Evolutionary conservation across 2,888 invertebrate genomes (phyloP).

Genomic region (Ichneumoninae sp.): DNA sequence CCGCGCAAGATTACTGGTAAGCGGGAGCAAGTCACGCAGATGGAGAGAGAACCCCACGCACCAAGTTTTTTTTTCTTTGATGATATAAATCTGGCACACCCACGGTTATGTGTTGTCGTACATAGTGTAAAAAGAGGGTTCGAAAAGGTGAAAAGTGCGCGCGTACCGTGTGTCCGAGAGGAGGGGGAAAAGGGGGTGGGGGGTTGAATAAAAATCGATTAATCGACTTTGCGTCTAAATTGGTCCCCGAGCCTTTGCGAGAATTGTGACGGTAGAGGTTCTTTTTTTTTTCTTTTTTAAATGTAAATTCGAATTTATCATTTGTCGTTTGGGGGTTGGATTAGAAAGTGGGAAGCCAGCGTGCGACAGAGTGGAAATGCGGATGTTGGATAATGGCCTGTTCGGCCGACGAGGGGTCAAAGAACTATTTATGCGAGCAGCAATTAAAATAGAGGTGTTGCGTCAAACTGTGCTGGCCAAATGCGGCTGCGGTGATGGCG

Average conservation of each 20-base stretch:
- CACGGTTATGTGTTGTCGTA: slow-evolving; percentile 26
- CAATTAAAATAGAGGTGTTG: slow-evolving; percentile 80
- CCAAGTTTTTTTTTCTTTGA: slow-evolving; percentile 33
- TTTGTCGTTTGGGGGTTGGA: slow-evolving; percentile 15
- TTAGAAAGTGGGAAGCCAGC: slow-evolving; percentile 57
- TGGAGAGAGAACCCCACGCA: slow-evolving; percentile 30
- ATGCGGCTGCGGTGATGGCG: slow-evolving; percentile 80
- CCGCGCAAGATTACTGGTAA: slow-evolving; percentile 27
- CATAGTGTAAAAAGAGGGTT: slow-evolving; percentile 14
- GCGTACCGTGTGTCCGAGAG: slow-evolving; percentile 23
- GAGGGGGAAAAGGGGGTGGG: background rate
- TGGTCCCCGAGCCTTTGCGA: slow-evolving; percentile 32
- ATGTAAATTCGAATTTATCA: slow-evolving; percentile 30
- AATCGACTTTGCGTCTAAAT: slow-evolving; percentile 32
- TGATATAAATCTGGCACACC: slow-evolving; percentile 53
- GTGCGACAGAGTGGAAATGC: slow-evolving; percentile 70
- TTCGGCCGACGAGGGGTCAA: slow-evolving; percentile 69
- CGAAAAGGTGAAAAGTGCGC: slow-evolving; percentile 35
- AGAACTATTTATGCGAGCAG: slow-evolving; percentile 80
- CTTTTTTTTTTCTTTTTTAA: background rate
- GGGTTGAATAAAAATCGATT: slow-evolving; percentile 22
- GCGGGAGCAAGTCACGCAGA: slow-evolving; percentile 43
- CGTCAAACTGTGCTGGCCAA: slow-evolving; percentile 82
- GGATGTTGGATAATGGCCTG: slow-evolving; percentile 67
- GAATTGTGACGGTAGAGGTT: background rate